Evolutionary conservation across 2,888 invertebrate genomes (phyloP).

Genomic region (Cerastis leucographa): DNA sequence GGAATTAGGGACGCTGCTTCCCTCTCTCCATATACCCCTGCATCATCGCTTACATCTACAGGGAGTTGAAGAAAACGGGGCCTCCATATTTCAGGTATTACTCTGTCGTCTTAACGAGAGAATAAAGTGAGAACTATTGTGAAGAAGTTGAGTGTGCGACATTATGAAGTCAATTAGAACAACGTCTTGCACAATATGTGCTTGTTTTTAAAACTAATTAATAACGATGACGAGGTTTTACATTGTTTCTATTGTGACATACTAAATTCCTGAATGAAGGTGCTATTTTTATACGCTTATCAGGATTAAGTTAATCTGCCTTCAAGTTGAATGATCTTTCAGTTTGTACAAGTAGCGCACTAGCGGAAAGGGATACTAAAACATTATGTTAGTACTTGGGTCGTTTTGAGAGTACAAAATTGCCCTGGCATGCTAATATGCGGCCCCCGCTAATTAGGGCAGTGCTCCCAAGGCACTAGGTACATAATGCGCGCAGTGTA

Average conservation of each 20-base stretch:
- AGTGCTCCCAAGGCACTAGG: constrained; percentile 20
- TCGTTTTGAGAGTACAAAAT: constrained; percentile 30
- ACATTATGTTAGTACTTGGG: background rate
- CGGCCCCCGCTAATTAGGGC: constrained; percentile 35
- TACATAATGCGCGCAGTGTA: constrained; percentile 21
- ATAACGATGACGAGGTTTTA: background rate
- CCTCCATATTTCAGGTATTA: background rate
- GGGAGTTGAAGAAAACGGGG: background rate
- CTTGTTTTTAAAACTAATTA: background rate
- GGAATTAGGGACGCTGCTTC: background rate
- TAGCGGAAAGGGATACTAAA: constrained; percentile 9
- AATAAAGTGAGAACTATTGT: background rate
- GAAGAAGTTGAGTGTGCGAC: background rate
- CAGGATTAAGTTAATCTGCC: constrained; percentile 1
- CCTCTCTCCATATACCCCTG: background rate
- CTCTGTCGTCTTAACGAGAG: background rate
- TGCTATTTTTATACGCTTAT: constrained; percentile 2
- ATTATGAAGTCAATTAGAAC: background rate
- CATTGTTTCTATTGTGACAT: background rate
- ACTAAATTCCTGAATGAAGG: background rate
- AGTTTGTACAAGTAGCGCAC: background rate
- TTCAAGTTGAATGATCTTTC: background rate
- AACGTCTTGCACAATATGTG: background rate
- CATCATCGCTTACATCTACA: background rate
- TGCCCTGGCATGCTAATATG: constrained; percentile 30